Conservation (phyloP, 2,888 invertebrate species). For the Ornithoptera alexandrae region DNA sequence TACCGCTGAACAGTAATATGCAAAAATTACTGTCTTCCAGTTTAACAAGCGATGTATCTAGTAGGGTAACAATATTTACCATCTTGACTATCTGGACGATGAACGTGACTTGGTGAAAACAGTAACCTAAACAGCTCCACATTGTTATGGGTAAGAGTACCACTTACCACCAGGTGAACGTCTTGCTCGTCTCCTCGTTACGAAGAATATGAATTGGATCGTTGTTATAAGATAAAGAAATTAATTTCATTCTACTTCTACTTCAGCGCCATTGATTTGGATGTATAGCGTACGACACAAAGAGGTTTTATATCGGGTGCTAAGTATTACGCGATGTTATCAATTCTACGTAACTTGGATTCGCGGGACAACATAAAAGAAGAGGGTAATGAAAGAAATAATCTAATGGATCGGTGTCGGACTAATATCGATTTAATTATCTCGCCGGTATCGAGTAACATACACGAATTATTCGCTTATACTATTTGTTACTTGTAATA, state of each 20-base stretch:
- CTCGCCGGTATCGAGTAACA: not conserved
- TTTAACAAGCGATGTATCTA: no score
- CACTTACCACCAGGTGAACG: no score
- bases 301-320: conserved; percentile 6
- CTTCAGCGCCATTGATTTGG: conserved; percentile 8
- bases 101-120: no score
- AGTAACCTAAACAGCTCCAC: no score
- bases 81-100: no score
- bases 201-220: not conserved
- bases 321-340: conserved; percentile 24
- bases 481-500: no score
- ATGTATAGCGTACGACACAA: conserved; percentile 16
- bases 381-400: conserved; percentile 21
- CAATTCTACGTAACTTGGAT: conserved; percentile 9
- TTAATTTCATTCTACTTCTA: conserved; percentile 4
- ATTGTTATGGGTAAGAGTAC: no score
- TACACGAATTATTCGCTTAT: no score
- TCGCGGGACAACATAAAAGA: conserved; percentile 10
- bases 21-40: no score
- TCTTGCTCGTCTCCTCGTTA: no score
- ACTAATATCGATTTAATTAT: conserved; percentile 5
- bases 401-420: conserved; percentile 8
- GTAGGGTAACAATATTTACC: no score
- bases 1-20: no score
- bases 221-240: not conserved